Base-by-base conservation (phyloP, 2,888 invertebrate species). In the Melangyna quadrimaculata region DNA sequence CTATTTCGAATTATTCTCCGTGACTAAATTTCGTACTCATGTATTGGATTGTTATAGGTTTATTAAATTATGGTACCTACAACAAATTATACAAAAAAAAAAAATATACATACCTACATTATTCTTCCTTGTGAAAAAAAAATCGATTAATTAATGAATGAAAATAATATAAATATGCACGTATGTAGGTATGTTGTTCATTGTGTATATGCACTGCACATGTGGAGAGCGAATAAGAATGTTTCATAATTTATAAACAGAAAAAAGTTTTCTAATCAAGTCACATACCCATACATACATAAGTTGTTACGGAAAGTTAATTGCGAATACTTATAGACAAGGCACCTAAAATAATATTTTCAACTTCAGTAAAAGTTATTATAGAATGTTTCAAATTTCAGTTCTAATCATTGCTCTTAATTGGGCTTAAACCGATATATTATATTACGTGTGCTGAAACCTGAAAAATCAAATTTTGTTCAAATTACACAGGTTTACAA, bases 141-240 rank as follows among this genome's bases (percentile, higher is more conserved):
- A 35, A 59, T 59, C 59, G 59, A 32, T 59, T 59, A 59, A 59
- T 59, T 59, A 55, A 37, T 37, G 59, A 37, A 59, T 59, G 14
- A n/a, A 59, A 59, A 59, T 59, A 22, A 59, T 14, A 22, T 35
- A 17, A 2, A 17, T 24, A 14, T 29, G 29, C 5, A 32, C 29
- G 29, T 29, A n/a, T n/a, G n/a, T n/a, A n/a, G n/a, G n/a, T n/a
- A n/a, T n/a, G n/a, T n/a, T n/a, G n/a, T n/a, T n/a, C n/a, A n/a
- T n/a, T n/a, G n/a, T n/a, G n/a, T n/a, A n/a, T n/a, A n/a, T n/a
- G n/a, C n/a, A n/a, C n/a, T n/a, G n/a, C n/a, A n/a, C n/a, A n/a
- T n/a, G n/a, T n/a, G n/a, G n/a, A 29, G 6, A 17, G 55, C 10
- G 29, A 29, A 55, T 55, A 29, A 9, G 3, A 55, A 55, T 55